A percentile compares a stretch with the other conserved stretches of the same genome.
phyloP scores from a whole-genome alignment of 2,888 invertebrate genomes.

The Aelia acuminata region DNA sequence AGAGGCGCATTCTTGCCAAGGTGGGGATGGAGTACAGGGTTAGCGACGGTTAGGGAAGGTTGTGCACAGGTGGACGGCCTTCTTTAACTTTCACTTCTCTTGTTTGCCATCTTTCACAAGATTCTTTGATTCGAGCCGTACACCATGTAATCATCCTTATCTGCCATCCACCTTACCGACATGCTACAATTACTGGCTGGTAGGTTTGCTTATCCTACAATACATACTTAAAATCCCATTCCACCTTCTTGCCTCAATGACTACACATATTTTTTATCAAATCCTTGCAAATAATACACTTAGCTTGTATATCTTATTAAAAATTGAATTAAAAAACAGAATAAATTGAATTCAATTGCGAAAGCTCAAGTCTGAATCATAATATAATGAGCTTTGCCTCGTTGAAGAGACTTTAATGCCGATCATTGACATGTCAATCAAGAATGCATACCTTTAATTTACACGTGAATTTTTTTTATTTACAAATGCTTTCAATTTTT shows the following conservation, averaged over 20 bases:
- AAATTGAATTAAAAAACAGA: neutral
- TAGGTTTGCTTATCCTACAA: neutral
- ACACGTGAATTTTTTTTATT: neutral
- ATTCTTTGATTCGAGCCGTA: neutral
- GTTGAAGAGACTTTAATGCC: conserved; percentile 9
- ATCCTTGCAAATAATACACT: neutral
- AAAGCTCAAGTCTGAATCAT: neutral
- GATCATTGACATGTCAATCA: neutral
- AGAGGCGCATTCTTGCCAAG: conserved; percentile 3
- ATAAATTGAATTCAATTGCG: neutral
- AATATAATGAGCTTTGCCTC: neutral
- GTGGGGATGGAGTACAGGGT: conserved; percentile 38
- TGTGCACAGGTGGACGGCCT: conserved; percentile 29
- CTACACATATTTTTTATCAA: neutral
- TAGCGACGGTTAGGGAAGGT: conserved; percentile 26
- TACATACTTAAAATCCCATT: neutral
- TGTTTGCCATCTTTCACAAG: conserved; percentile 41
- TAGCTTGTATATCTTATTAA: neutral
- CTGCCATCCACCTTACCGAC: neutral
- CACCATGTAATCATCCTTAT: conserved; percentile 28
- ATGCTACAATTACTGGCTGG: conserved; percentile 15
- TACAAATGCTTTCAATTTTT: neutral
- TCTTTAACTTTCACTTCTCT: conserved; percentile 37
- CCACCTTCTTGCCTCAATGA: neutral
- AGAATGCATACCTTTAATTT: neutral